Conservation (phyloP, 2,888 invertebrate species). For the Eurytoma californica region DNA sequence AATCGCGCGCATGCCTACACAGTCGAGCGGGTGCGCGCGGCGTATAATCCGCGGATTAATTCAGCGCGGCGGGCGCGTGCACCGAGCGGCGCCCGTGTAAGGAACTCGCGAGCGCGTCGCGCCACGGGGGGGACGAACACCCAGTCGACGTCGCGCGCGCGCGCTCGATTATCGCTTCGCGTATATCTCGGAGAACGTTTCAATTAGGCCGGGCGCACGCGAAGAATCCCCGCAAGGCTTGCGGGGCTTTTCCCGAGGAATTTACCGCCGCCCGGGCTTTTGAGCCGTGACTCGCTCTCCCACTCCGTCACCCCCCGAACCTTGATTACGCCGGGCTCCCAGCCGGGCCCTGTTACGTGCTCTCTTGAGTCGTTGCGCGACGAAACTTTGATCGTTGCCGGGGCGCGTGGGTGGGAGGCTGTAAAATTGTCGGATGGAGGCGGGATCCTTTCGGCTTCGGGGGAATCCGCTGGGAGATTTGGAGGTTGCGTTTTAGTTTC, state of each 20-base stretch:
- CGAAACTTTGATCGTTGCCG: constrained; percentile 48
- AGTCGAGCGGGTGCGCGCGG: constrained; percentile 49
- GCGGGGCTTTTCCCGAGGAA: constrained; percentile 53
- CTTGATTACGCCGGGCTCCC: constrained; percentile 1
- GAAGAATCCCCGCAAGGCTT: constrained; percentile 40
- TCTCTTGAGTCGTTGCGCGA: constrained; percentile 6
- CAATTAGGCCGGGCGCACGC: constrained; percentile 58
- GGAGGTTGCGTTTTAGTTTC: too few species aligned
- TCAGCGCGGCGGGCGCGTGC: constrained; percentile 56
- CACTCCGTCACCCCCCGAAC: background rate
- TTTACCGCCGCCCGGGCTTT: constrained; percentile 52
- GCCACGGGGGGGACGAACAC: background rate
- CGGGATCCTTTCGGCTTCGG: background rate
- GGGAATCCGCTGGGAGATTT: too few species aligned
- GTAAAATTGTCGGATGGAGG: constrained; percentile 23
- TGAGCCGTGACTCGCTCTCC: constrained; percentile 49
- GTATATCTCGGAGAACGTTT: constrained; percentile 58
- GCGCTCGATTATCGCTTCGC: constrained; percentile 60
- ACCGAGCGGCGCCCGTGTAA: background rate
- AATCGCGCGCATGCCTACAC: background rate
- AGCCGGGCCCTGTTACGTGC: background rate
- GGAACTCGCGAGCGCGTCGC: constrained; percentile 1
- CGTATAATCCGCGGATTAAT: constrained; percentile 56
- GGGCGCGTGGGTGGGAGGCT: background rate
- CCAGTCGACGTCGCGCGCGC: constrained; percentile 47